These are phyloP conservation scores for Drosophila parvula DNA, from an alignment of 1,140 invertebrate species.

Conservation along the genomic window DNA sequence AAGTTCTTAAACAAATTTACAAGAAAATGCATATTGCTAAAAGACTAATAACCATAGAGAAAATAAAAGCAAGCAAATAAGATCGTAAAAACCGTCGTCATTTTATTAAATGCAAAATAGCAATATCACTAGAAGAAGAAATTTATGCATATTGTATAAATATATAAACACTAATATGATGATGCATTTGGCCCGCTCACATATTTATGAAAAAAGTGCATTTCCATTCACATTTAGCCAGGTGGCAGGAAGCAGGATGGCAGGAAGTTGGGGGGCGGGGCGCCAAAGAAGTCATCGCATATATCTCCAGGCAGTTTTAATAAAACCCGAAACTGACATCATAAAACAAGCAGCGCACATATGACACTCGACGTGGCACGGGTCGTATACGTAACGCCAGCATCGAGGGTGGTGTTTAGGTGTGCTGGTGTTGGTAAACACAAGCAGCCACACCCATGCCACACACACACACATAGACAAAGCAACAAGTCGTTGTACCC, in stretches of 20 bases:
- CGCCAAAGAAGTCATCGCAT: conserved; percentile 33
- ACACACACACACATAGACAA: conserved; percentile 59
- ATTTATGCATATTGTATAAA: conserved; percentile 33
- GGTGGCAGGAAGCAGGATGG: conserved; percentile 27
- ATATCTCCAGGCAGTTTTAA: conserved; percentile 79
- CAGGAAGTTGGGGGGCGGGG: not conserved
- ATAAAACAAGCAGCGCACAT: conserved; percentile 74
- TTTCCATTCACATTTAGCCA: conserved; percentile 65
- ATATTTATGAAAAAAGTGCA: conserved; percentile 75
- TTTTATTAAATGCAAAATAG: conserved; percentile 30
- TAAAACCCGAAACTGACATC: conserved; percentile 82
- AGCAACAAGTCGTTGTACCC: conserved; percentile 82
- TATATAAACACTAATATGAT: conserved; percentile 62
- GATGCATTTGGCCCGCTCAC: conserved; percentile 74
- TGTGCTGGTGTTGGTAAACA: conserved; percentile 45
- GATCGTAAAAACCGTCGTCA: not conserved
- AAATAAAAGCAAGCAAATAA: not conserved
- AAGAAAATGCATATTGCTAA: not conserved
- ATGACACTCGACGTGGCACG: conserved; percentile 68
- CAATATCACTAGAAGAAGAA: conserved; percentile 11
- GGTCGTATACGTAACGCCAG: conserved; percentile 71
- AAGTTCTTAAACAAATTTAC: not conserved
- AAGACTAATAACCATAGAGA: not conserved
- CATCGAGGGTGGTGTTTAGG: conserved; percentile 5
- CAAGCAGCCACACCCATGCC: conserved; percentile 69